Evolutionary conservation across 2,113 vertebrate species (phyloP), one percentile per base, ranked within the genome.

Genomic region (Macquaria ambigua): DNA sequence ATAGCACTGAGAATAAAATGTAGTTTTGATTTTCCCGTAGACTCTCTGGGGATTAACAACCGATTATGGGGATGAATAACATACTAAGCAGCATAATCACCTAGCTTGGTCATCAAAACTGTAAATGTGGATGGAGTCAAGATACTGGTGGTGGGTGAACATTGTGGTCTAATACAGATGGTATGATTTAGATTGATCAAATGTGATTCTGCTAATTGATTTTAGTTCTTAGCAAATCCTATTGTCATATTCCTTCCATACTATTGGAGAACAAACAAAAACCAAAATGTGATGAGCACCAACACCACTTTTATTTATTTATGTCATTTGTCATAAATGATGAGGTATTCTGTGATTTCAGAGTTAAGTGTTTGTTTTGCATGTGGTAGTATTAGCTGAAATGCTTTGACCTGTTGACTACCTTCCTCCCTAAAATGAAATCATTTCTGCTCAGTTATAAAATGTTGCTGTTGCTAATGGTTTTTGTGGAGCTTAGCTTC

Each of bases 51-150:
- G 41, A 25, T 64, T 43, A 53, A 64, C 63, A n/a, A 59, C n/a
- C 1, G 12, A 48, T 58, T 56, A 15, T 62, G n/a, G 31, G 3
- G 21, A 56, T 50, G 46, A 48, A 66, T 23, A 23, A 18, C 16
- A 2, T 11, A 2, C 8, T 72, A 61, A 55, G 46, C 52, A 61
- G 39, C n/a, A 39, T 31, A 55, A 66, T 67, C 14, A 46, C 58
- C 11, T 28, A 31, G 23, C 39, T 31, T 4, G 5, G n/a, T 58
- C 46, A 37, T 80, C 58, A 43, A 37, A 28, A 63, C 43, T 52
- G 67, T 74, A 69, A 74, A 48, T 82, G 23, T 77, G 12, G 43
- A 72, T 64, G 18, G 23, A 79, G n/a, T 41, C 21, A 3, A 6
- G 52, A 56, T 46, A 68, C 15, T 69, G 18, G 31, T 31, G 3